These are phyloP conservation scores for Trichogramma dendrolimi DNA, from an alignment of 2,888 invertebrate species.

Conservation along the genomic window DNA sequence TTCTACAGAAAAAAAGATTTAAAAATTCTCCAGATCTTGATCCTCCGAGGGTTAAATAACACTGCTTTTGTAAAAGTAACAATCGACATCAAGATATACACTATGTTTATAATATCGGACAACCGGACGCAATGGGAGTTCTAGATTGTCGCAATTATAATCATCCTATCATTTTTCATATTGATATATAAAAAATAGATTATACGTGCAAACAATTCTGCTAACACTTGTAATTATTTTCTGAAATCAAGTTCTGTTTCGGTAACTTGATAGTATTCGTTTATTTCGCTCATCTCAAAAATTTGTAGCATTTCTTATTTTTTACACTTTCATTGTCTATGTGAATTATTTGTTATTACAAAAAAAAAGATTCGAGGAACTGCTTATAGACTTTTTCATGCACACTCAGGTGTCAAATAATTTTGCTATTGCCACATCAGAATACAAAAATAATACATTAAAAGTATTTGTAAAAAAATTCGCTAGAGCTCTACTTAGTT, in stretches of 20 bases:
- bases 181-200: slow-evolving; percentile 31
- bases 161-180: slow-evolving; percentile 30
- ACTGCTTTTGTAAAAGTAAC: no score
- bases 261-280: slow-evolving; percentile 12
- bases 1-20: no score
- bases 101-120: no score
- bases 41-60: no score
- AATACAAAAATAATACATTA: slow-evolving; percentile 25
- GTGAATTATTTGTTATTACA: background rate
- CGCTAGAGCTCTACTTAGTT: slow-evolving; percentile 1
- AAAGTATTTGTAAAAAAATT: slow-evolving; percentile 13
- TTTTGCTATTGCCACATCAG: slow-evolving; percentile 12
- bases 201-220: slow-evolving; percentile 21
- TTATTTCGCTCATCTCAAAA: slow-evolving; percentile 8
- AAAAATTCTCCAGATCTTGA: no score
- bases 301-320: slow-evolving; percentile 4
- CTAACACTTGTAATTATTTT: slow-evolving; percentile 13
- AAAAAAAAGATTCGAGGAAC: slow-evolving; percentile 18
- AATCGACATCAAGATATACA: no score
- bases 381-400: slow-evolving; percentile 18
- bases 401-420: slow-evolving; percentile 11
- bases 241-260: slow-evolving; percentile 17
- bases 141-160: slow-evolving; percentile 43
- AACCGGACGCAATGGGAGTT: slow-evolving; percentile 43
- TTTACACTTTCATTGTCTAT: slow-evolving; percentile 19